Evolutionary conservation across 92 coral and sea anemone genomes (phyloP).

Genomic region (Muricea muricata): DNA sequence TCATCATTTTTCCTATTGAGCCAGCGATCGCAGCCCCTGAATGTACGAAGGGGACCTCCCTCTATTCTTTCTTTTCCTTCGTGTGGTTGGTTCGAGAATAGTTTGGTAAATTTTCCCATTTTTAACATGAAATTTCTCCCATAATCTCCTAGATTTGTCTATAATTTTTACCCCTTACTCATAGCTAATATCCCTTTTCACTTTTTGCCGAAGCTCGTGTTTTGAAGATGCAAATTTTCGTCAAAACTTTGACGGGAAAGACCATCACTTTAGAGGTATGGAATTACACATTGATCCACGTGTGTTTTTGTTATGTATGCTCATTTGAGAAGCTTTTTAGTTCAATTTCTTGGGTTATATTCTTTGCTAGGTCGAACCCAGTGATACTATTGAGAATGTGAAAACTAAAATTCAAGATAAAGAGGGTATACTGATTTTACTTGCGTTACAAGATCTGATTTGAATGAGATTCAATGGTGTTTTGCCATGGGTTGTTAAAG

Average conservation of each 20-base stretch:
- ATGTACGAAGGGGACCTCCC: constrained; percentile 56
- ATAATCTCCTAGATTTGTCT: not conserved
- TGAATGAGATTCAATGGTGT: not conserved
- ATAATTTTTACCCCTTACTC: not conserved
- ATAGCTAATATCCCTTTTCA: constrained; percentile 10
- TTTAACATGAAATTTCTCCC: constrained; percentile 17
- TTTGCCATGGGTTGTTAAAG: too few species aligned
- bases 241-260: constrained; percentile 98
- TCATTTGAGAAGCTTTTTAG: not conserved
- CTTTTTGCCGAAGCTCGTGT: constrained; percentile 68
- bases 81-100: constrained; percentile 68
- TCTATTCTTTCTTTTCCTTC: constrained; percentile 90
- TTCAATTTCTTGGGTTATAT: not conserved
- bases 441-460: not conserved
- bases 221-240: constrained; percentile 98
- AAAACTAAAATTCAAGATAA: constrained; percentile 98
- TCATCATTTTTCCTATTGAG: constrained; percentile 1
- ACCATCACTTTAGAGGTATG: constrained; percentile 98
- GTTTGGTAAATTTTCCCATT: constrained; percentile 43
- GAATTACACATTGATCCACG: constrained; percentile 26
- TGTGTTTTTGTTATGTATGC: not conserved
- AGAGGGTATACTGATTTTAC: constrained; percentile 71
- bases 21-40: constrained; percentile 44
- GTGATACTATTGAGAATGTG: constrained; percentile 99
- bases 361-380: constrained; percentile 86